Percentiles rank a stretch among this genome's conserved stretches.
Conservation (phyloP, 1,140 invertebrate species). For the Achatina immaculata region DNA sequence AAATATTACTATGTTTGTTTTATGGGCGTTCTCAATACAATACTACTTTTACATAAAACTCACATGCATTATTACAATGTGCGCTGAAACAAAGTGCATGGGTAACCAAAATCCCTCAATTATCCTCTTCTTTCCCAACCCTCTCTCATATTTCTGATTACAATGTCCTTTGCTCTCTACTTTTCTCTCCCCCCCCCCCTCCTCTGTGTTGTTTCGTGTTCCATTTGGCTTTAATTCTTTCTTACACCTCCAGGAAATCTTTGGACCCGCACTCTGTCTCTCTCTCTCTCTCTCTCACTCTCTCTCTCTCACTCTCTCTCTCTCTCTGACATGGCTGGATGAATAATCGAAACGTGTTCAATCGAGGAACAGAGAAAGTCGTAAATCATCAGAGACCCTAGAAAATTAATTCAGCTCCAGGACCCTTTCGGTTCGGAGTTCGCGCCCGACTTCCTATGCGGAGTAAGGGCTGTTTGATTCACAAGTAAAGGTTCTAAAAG, state of each 20-base stretch:
- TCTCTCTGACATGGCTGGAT: conserved; percentile 6
- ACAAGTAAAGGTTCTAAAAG: background rate
- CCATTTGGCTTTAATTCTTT: background rate
- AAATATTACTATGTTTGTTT: too few species aligned
- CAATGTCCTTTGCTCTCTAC: background rate
- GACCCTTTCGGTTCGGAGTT: background rate
- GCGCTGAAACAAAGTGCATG: too few species aligned
- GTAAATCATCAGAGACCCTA: background rate
- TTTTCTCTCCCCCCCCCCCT: background rate
- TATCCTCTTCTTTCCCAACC: too few species aligned
- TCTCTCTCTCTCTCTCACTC: background rate
- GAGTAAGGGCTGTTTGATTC: conserved; percentile 19
- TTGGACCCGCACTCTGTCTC: too few species aligned
- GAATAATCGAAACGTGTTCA: conserved; percentile 19
- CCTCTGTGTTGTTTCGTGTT: background rate
- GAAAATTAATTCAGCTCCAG: conserved; percentile 1
- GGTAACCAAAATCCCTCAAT: too few species aligned
- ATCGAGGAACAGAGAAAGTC: conserved; percentile 6
- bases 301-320: background rate
- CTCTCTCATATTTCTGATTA: background rate
- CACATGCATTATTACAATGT: too few species aligned
- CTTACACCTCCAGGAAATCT: background rate
- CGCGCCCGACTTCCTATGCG: conserved; percentile 7
- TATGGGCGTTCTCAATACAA: too few species aligned
- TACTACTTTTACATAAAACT: too few species aligned